These are phyloP conservation scores for Phymorhynchus buccinoides DNA, from an alignment of 1,140 invertebrate genomes.

Conservation along the genomic window DNA sequence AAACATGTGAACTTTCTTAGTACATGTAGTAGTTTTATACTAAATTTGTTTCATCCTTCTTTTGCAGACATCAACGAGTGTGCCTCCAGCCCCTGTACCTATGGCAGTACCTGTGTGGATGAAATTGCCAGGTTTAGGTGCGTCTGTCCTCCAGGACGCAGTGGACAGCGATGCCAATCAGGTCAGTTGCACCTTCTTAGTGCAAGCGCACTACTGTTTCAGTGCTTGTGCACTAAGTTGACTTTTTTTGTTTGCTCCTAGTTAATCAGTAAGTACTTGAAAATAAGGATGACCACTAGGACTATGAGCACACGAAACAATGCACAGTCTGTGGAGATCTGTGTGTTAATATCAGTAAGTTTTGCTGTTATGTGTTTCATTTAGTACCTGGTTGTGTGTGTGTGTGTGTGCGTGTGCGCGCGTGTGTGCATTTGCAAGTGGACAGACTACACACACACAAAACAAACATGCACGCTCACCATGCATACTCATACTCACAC, in stretches of 20 bases:
- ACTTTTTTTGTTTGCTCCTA: too few relatives aligned
- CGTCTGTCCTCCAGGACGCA: slow-evolving; percentile 78
- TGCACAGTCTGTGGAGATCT: too few relatives aligned
- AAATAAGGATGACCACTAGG: too few relatives aligned
- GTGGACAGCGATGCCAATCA: slow-evolving; percentile 81
- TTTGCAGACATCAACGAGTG: slow-evolving; percentile 70
- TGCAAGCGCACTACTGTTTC: neutral
- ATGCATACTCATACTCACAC: neutral
- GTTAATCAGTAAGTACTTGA: too few relatives aligned
- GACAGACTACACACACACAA: neutral
- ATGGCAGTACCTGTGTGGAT: slow-evolving; percentile 71
- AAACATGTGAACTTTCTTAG: neutral
- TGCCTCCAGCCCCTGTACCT: slow-evolving; percentile 66
- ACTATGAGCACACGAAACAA: too few relatives aligned
- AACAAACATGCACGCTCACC: neutral
- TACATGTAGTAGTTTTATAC: neutral
- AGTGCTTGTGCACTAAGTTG: too few relatives aligned
- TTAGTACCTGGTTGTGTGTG: too few relatives aligned
- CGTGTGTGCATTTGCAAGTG: neutral
- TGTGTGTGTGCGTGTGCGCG: neutral
- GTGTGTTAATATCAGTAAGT: too few relatives aligned
- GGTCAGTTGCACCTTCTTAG: slow-evolving; percentile 49
- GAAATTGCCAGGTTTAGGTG: slow-evolving; percentile 67
- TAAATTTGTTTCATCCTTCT: neutral
- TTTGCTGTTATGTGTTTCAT: too few relatives aligned